Conservation (phyloP, 35 echinoderm and acorn worm species). For the Ophioderma brevispina region DNA sequence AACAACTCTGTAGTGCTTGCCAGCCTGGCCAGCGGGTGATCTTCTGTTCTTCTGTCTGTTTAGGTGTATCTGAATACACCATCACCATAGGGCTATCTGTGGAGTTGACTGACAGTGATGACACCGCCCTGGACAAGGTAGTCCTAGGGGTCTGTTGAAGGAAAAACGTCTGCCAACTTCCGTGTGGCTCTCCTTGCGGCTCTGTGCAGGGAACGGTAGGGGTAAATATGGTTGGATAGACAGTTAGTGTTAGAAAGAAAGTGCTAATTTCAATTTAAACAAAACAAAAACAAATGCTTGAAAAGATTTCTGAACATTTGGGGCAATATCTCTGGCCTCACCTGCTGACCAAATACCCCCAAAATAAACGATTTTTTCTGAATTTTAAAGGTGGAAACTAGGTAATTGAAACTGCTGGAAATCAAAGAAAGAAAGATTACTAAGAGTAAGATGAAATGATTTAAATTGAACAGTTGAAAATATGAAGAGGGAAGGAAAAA, state of each 20-base stretch:
- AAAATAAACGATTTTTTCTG: too few relatives aligned
- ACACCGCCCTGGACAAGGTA: slow-evolving; percentile 73
- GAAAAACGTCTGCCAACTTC: slow-evolving; percentile 93
- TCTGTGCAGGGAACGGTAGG: slow-evolving; percentile 26
- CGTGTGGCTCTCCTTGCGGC: slow-evolving; percentile 87
- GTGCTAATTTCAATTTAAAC: too few relatives aligned
- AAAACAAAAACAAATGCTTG: too few relatives aligned
- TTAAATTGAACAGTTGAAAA: too few relatives aligned
- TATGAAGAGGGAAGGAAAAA: too few relatives aligned
- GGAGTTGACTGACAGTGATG: slow-evolving; percentile 41
- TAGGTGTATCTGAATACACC: slow-evolving; percentile 23
- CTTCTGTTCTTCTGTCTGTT: slow-evolving; percentile 57
- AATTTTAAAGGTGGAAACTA: too few relatives aligned
- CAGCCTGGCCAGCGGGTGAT: slow-evolving; percentile 62
- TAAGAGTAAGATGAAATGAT: too few relatives aligned
- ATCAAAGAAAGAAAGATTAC: too few relatives aligned
- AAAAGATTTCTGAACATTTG: too few relatives aligned
- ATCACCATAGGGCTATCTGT: slow-evolving; percentile 76
- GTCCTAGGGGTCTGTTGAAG: slow-evolving; percentile 85
- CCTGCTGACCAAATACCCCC: too few relatives aligned
- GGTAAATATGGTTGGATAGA: background rate
- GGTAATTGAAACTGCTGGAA: too few relatives aligned
- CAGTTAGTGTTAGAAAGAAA: background rate
- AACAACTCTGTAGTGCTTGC: slow-evolving; percentile 77
- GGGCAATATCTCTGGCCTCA: too few relatives aligned